A percentile compares a stretch with the other conserved stretches of the same genome.
These are phyloP conservation scores for human DNA, from an alignment of 2,113 vertebrate species.

Conservation along the genomic window DNA sequence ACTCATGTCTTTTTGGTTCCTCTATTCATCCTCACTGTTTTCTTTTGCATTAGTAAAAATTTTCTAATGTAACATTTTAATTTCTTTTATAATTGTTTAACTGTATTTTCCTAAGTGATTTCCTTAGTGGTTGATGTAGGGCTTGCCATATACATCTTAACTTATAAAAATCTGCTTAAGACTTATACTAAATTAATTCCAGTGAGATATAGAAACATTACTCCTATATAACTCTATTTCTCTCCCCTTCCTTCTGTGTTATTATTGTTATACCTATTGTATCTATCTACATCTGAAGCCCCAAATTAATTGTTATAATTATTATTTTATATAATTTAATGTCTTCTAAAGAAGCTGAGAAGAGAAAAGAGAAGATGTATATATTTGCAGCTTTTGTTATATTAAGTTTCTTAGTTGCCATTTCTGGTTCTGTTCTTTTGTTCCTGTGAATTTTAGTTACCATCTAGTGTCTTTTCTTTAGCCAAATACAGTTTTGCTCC, in stretches of 20 bases:
- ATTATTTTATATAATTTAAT: neutral
- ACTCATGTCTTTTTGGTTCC: neutral
- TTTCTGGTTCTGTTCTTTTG: neutral
- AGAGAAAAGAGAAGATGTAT: neutral
- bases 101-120: neutral
- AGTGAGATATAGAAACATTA: neutral
- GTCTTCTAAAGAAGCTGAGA: neutral
- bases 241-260: neutral
- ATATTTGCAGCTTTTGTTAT: neutral
- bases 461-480: neutral
- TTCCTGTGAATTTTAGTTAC: neutral
- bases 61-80: neutral
- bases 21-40: neutral
- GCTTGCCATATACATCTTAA: neutral
- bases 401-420: neutral
- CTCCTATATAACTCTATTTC: neutral
- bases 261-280: neutral
- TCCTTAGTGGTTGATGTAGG: neutral
- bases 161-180: neutral
- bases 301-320: neutral
- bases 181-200: neutral
- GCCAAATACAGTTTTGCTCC: neutral
- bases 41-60: slow-evolving; percentile 23
- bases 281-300: neutral
- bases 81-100: neutral